A percentile compares a stretch with the other conserved stretches of the same genome.
Conservation (phyloP, 2,113 vertebrate species). For the Melanerpes formicivorus region DNA sequence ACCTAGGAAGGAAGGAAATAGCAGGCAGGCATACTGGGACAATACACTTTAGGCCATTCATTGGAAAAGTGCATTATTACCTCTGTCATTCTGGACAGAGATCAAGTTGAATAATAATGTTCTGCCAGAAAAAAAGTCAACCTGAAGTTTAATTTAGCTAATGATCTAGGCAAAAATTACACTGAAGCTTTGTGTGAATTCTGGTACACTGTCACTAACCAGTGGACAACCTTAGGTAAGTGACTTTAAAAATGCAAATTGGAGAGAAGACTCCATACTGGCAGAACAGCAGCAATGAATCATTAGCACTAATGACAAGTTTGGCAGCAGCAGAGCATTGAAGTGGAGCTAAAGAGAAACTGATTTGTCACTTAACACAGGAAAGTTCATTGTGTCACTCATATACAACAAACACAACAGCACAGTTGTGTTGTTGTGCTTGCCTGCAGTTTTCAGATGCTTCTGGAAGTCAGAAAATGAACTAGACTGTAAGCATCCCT, state of each 20-base stretch:
- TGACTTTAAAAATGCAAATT: neutral
- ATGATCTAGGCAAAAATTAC: neutral
- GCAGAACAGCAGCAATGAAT: neutral
- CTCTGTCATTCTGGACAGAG: neutral
- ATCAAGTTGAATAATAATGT: neutral
- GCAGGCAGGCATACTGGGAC: neutral
- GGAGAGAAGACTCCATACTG: neutral
- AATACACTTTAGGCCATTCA: neutral
- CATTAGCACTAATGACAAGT: neutral
- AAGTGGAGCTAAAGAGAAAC: neutral
- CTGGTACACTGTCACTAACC: neutral
- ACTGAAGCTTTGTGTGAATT: neutral
- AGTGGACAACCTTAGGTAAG: neutral
- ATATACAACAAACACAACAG: neutral
- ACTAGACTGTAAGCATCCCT: neutral
- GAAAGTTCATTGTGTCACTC: neutral
- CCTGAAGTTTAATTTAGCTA: neutral
- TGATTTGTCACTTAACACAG: neutral
- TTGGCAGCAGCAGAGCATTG: neutral
- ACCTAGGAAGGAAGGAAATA: conserved; percentile 6
- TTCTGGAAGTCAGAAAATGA: neutral
- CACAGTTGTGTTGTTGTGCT: rapidly evolving
- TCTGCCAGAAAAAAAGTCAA: neutral
- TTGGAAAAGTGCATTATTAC: neutral
- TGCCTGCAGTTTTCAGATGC: neutral